These are phyloP conservation scores for Axis porcinus DNA, from an alignment of 2,113 vertebrate species.

Conservation along the genomic window DNA sequence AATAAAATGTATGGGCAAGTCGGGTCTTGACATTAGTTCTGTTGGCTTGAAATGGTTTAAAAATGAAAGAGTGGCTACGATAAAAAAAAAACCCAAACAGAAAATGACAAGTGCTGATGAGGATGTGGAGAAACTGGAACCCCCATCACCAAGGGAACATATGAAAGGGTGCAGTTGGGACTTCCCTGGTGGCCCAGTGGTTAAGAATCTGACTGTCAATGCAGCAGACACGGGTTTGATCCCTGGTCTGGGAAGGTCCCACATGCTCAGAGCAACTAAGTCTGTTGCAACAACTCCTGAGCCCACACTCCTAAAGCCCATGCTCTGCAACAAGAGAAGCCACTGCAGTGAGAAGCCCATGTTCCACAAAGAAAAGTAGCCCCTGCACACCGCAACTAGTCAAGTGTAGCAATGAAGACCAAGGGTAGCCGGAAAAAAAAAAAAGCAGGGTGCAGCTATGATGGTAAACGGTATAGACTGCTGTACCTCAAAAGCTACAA, in stretches of 20 bases:
- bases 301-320: not conserved
- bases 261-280: not conserved
- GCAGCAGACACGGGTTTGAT: not conserved
- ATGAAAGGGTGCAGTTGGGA: not conserved
- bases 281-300: not conserved
- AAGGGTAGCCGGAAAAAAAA: no score
- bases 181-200: not conserved
- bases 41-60: not conserved
- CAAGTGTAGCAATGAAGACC: not conserved
- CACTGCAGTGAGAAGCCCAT: not conserved
- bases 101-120: not conserved
- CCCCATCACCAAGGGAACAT: no score
- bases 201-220: not conserved
- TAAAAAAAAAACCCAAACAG: not conserved
- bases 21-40: not conserved
- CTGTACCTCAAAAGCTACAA: not conserved
- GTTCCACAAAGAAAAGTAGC: not conserved
- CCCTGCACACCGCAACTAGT: not conserved
- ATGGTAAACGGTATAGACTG: not conserved
- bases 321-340: not conserved
- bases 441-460: not conserved
- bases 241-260: not conserved
- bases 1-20: not conserved
- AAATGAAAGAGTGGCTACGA: not conserved
- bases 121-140: not conserved